phyloP scores from a whole-genome alignment of 1,140 invertebrate species.

The Meloidogyne exigua region DNA sequence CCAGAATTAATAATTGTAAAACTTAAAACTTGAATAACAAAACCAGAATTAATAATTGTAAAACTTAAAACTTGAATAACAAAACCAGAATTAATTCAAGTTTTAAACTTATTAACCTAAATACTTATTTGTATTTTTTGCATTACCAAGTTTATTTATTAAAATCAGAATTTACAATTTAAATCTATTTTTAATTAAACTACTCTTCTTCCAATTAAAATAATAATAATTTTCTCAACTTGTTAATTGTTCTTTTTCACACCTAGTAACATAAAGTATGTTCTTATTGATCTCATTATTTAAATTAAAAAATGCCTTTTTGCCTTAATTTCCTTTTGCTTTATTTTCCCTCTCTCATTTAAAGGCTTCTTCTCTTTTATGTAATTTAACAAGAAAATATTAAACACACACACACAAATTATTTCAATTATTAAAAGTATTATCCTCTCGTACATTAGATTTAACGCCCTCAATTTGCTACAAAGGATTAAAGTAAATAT shows the following conservation, averaged over 20 bases:
- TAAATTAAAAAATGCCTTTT: neutral
- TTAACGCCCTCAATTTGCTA: neutral
- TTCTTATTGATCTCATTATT: neutral
- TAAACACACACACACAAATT: neutral
- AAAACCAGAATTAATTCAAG: no score
- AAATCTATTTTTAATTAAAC: neutral
- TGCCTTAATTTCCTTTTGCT: neutral
- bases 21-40: no score
- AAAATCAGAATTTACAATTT: neutral
- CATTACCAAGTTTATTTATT: no score
- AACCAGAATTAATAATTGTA: no score
- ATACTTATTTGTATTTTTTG: no score
- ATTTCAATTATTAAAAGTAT: neutral
- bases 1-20: no score
- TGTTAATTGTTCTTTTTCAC: neutral
- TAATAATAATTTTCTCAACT: no score
- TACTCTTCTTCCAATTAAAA: no score
- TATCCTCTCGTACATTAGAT: neutral
- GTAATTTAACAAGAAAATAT: neutral
- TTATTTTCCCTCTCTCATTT: neutral
- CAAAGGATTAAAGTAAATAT: neutral
- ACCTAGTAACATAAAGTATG: neutral
- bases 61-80: no score
- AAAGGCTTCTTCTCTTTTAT: neutral
- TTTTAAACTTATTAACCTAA: no score